Base-by-base conservation (phyloP, 2,797 vertebrate genomes). In the Pipistrellus pygmaeus region DNA sequence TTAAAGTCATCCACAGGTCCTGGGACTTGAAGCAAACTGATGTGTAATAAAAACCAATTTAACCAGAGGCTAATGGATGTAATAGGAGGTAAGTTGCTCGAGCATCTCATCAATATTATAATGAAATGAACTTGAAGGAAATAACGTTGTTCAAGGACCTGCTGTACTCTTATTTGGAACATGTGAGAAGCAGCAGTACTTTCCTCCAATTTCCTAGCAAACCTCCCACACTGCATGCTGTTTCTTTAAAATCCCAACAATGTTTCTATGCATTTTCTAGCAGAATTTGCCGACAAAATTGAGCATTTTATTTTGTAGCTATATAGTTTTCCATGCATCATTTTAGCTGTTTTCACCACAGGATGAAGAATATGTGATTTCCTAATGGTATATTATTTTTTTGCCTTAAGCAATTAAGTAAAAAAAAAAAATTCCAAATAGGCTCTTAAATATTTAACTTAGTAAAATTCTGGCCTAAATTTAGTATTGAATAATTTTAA, bases 401-500 rank as follows among this genome's bases (percentile, higher is more conserved):
- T 94, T 71, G 44, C 57, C 25, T 23, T 88, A 64, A 90, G 77
- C 64, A 88, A 88, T 69, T 90, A 94, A 82, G 30, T 80, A 82
- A 92, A 75, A 32, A 87, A n/a, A n/a, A n/a, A 87, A 35, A 64
- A 5, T 23, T 77, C 27, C 35, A 88, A 80, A 92, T 27, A 87
- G 82, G 55, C 13, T 92, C 18, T 35, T 85, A 73, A 91, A 72
- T 76, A 92, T 68, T 68, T 77, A 89, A 12, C n/a, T 77, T 76
- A 88, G 62, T 90, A 90, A 85, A 95, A 82, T 95, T 90, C 64
- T 71, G 17, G 32, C 60, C 53, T 88, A 44, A 35, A 73, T 66
- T 55, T 80, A 51, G 72, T 41, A 76, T 2, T 85, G 46, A 8
- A n/a, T 57, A 44, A 32, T 76, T 84, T 85, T 62, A 73, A 90